Base-by-base conservation (phyloP, 2,113 vertebrate genomes). In the Hucho hucho region DNA sequence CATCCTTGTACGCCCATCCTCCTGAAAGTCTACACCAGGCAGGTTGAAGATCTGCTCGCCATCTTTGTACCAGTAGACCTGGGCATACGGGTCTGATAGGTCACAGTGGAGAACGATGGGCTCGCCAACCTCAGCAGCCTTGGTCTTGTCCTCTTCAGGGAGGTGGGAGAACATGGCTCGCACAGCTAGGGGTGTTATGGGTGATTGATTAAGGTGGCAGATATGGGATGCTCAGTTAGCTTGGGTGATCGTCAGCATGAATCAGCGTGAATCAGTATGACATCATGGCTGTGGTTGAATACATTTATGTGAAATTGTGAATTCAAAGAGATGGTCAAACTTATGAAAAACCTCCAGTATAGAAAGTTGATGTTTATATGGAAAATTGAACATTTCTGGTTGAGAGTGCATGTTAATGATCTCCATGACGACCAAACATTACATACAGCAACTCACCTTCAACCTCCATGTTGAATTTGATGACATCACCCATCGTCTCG, bases 51-150 rank as follows among this genome's bases (percentile, higher is more conserved):
- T 91, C 64, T 95, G 93, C 73, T 93, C 78, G 1, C 94, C 94
- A 0, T 96, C 94, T 75, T 94, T 95, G 87, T 92, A 95, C 95
- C 95, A 95, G 72, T 88, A 81, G 59, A 95, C 95, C 0, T 70
- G 83, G 56, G 93, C 91, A 0, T 87, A 85, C 0, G 72, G 87
- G 1, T 91, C 74, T 0, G 93, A 90, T 61, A 95, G 85, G 70
- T 93, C 81, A 0, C 94, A 94, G 53, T 70, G 80, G 75, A 95
- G 90, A 74, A 93, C 92, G 74, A 95, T 77, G 0, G 75, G 67
- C 20, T 79, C 69, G 9, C 84, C 84, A 20, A 18, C 61, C 26
- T 73, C 77, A 6, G 70, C 14, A 24, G 14, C 69, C 43, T 26
- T 75, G 64, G 46, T 77, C 56, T 28, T 69, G 61, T 77, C 76